These are phyloP conservation scores for Halictus quadricinctus DNA, from an alignment of 2,888 invertebrate genomes.

Conservation along the genomic window DNA sequence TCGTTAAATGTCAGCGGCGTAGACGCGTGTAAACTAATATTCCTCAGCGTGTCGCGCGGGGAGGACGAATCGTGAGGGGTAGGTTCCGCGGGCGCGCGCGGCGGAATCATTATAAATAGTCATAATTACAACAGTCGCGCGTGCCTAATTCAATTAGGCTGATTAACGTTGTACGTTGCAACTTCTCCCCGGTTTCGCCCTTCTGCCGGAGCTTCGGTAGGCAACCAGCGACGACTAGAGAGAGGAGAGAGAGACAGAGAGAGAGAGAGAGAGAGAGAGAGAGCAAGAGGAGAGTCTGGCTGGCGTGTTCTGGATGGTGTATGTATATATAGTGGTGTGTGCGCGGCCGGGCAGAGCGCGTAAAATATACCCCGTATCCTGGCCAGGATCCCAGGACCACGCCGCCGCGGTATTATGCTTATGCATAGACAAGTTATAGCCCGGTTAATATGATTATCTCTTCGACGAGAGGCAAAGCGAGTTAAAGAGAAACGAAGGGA, in stretches of 20 bases:
- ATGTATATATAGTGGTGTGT: slow-evolving; percentile 28
- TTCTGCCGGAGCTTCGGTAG: slow-evolving; percentile 52
- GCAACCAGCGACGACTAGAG: slow-evolving; percentile 54
- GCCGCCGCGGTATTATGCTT: slow-evolving; percentile 78
- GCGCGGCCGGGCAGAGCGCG: slow-evolving; percentile 67
- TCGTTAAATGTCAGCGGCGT: slow-evolving; percentile 51
- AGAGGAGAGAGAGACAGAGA: slow-evolving; percentile 24
- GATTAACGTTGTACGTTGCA: slow-evolving; percentile 81
- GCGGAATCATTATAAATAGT: slow-evolving; percentile 82
- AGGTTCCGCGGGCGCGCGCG: slow-evolving; percentile 56
- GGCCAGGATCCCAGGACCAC: slow-evolving; percentile 74
- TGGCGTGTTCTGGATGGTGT: slow-evolving; percentile 50
- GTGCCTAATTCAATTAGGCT: slow-evolving; percentile 82
- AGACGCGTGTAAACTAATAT: slow-evolving; percentile 70
- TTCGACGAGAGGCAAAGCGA: slow-evolving; percentile 73
- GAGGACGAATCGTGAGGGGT: slow-evolving; percentile 51
- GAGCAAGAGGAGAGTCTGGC: slow-evolving; percentile 49
- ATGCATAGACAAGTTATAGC: slow-evolving; percentile 82
- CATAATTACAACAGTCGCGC: slow-evolving; percentile 82
- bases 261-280: no score
- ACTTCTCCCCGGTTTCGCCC: slow-evolving; percentile 67
- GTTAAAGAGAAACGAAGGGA: slow-evolving; percentile 40
- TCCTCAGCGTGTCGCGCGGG: slow-evolving; percentile 46
- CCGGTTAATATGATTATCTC: slow-evolving; percentile 81
- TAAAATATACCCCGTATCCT: slow-evolving; percentile 79